Percentiles rank a stretch among this genome's conserved stretches.
Conservation (phyloP, 2,888 invertebrate genomes). For the Cheilosia vernalis region DNA sequence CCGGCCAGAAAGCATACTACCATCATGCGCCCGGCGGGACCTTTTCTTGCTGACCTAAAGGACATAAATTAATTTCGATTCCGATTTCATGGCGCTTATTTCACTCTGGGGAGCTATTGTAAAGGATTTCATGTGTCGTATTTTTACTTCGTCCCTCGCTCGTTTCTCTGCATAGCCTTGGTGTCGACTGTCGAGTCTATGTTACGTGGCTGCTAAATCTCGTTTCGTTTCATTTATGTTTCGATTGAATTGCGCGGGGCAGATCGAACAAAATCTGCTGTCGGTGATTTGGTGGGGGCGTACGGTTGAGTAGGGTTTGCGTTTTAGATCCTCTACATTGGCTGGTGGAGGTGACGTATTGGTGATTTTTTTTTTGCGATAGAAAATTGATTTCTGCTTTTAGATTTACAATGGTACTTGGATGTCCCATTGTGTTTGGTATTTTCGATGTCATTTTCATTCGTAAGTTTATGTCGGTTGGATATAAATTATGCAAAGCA, state of each 20-base stretch:
- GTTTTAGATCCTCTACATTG: not conserved
- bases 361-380: constrained; percentile 11
- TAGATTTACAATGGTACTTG: constrained; percentile 52
- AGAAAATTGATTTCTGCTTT: constrained; percentile 56
- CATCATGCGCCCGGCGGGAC: constrained; percentile 48
- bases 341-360: not conserved
- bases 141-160: constrained; percentile 18
- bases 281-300: constrained; percentile 28
- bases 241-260: constrained; percentile 57
- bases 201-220: constrained; percentile 57
- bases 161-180: not conserved
- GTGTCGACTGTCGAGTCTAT: constrained; percentile 45
- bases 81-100: constrained; percentile 77
- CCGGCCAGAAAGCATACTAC: constrained; percentile 26
- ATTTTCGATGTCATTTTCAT: constrained; percentile 35
- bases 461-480: constrained; percentile 40
- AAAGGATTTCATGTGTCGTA: constrained; percentile 79
- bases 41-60: constrained; percentile 75
- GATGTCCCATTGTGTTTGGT: constrained; percentile 30
- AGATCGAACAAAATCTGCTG: constrained; percentile 49
- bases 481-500: constrained; percentile 47
- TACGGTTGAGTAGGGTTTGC: constrained; percentile 12
- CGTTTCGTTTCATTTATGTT: constrained; percentile 60
- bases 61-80: constrained; percentile 81
- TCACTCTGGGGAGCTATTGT: constrained; percentile 81